Evolutionary conservation across 2,797 vertebrate genomes (phyloP).

Genomic region (Poecile montanus): DNA sequence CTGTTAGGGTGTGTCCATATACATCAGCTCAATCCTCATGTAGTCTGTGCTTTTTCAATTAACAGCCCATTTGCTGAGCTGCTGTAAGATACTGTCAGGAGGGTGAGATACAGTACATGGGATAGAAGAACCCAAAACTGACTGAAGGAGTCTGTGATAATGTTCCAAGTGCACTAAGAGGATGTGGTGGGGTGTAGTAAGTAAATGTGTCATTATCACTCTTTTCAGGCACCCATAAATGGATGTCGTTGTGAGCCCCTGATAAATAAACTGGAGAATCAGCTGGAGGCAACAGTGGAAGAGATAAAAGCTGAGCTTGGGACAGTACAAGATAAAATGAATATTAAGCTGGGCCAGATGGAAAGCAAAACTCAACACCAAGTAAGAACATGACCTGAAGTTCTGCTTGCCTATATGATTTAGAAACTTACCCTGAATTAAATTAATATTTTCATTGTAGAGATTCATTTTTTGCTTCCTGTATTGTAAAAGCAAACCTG

Average conservation of each 20-base stretch:
- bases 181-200: neutral
- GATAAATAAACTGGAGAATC: conserved; percentile 93
- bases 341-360: conserved; percentile 91
- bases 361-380: conserved; percentile 92
- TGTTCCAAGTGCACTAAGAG: neutral
- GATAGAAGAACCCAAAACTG: neutral
- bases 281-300: conserved; percentile 93
- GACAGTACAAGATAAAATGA: conserved; percentile 91
- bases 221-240: conserved; percentile 89
- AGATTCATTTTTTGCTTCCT: neutral
- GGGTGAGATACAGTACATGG: neutral
- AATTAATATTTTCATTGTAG: neutral
- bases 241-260: conserved; percentile 97
- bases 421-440: neutral
- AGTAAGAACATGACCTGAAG: conserved; percentile 67
- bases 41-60: neutral
- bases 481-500: neutral
- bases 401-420: neutral
- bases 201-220: neutral
- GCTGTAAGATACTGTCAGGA: neutral
- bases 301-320: conserved; percentile 94
- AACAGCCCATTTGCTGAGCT: neutral
- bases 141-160: neutral
- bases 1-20: neutral
- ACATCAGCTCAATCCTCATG: neutral